Base-by-base conservation (phyloP, 2,113 vertebrate species). In the Pyxicephalus adspersus region DNA sequence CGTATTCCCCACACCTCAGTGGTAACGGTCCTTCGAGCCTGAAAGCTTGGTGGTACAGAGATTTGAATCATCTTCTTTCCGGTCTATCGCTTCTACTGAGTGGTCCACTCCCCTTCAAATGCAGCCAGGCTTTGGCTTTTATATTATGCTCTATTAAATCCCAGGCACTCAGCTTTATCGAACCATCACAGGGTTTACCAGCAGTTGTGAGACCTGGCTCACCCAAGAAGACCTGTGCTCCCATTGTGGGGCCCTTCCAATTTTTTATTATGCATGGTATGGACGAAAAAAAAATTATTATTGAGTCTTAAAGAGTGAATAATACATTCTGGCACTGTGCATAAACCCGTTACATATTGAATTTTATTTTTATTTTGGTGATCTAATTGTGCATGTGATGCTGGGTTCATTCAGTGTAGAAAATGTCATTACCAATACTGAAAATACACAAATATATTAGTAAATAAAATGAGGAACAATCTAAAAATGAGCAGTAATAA, bases 81-180 rank as follows among this genome's bases (percentile, higher is more conserved):
- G 67, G 76, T 78, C 76, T 78, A 29, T 15, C 34, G 58, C 66
- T 58, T 80, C 55, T 64, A 28, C 54, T 50, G 58, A 80, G 78
- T 64, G 67, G 34, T 58, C 58, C 29, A n/a, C 15, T 23, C 57
- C 50, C 67, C 58, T 18, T 51, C 34, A 60, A 11, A 50, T n/a
- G 16, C 54, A 26, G 45, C 28, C 22, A 4, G 19, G 51, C 50
- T 8, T 18, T 31, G 76, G 26, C 38, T 54, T 58, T 45, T 81
- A 63, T 64, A 72, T 81, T 81, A 67, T 54, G 68, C 67, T 81
- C 67, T 63, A 81, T 72, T 81, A 64, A 81, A 34, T 28, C 58
- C 13, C 58, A 72, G 78, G 67, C 67, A 64, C 68, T 73, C 67
- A 25, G 23, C 57, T 55, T 80, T 58, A 71, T 51, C 67, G 55